These are phyloP conservation scores for Luperina nickerlii DNA, from an alignment of 2,888 invertebrate species.

Conservation along the genomic window DNA sequence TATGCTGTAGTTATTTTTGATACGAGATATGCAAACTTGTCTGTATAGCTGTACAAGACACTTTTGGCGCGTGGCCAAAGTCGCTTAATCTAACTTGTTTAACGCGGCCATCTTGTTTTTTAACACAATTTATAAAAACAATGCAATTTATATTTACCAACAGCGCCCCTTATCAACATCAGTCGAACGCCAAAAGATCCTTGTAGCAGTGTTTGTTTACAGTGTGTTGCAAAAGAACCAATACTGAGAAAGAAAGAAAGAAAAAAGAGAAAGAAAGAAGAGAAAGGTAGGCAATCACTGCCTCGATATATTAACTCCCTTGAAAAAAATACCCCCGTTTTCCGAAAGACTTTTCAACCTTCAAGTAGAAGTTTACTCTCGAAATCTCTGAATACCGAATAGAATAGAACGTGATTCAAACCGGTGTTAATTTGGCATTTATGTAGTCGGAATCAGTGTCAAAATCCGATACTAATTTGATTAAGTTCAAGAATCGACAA, in stretches of 20 bases:
- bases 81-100: not conserved
- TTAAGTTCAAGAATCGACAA: not conserved
- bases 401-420: slow-evolving; percentile 10
- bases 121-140: not conserved
- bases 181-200: not conserved
- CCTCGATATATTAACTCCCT: not conserved
- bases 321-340: not conserved
- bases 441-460: not conserved
- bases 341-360: not conserved
- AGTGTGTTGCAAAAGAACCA: not conserved
- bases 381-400: not conserved
- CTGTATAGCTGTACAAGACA: not conserved
- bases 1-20: not conserved
- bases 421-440: not conserved
- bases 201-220: not conserved
- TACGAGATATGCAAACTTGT: not conserved
- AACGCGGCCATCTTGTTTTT: not conserved
- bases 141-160: not conserved
- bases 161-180: not conserved
- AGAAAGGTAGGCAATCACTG: not conserved
- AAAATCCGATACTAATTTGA: slow-evolving; percentile 21
- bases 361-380: not conserved
- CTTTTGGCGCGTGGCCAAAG: not conserved
- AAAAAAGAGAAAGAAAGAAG: too few relatives aligned
- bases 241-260: not conserved